Conservation (phyloP, 2,113 vertebrate species). For the Petroica traversi region DNA sequence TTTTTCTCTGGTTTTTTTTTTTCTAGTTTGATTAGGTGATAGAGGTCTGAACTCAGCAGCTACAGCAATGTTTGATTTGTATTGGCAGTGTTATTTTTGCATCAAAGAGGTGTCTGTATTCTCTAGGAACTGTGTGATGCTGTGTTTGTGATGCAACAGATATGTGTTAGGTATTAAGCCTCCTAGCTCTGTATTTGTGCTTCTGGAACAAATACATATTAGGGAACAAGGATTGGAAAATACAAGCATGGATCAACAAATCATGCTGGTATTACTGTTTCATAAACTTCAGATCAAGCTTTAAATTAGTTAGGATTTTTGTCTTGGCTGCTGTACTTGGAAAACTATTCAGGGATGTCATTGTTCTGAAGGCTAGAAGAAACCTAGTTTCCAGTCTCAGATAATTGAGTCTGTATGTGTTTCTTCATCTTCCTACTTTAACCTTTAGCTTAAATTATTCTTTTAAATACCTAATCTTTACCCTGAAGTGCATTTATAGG, state of each 20-base stretch:
- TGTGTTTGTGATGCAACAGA: background rate
- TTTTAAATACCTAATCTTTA: background rate
- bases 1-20: background rate
- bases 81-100: background rate
- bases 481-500: background rate
- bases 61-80: background rate
- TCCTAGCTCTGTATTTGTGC: background rate
- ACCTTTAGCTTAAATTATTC: background rate
- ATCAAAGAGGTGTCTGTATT: background rate
- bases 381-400: background rate
- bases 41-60: background rate
- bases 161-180: background rate
- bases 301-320: background rate
- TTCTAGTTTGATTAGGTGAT: background rate
- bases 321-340: background rate
- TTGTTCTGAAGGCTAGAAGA: background rate
- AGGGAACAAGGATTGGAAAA: background rate
- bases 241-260: background rate
- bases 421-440: background rate
- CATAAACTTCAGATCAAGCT: background rate
- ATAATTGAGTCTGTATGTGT: background rate
- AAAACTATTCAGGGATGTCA: background rate
- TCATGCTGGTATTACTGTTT: background rate
- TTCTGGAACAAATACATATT: background rate
- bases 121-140: background rate